Base-by-base conservation (phyloP, 1,140 invertebrate genomes). In the Bemisia tabaci region DNA sequence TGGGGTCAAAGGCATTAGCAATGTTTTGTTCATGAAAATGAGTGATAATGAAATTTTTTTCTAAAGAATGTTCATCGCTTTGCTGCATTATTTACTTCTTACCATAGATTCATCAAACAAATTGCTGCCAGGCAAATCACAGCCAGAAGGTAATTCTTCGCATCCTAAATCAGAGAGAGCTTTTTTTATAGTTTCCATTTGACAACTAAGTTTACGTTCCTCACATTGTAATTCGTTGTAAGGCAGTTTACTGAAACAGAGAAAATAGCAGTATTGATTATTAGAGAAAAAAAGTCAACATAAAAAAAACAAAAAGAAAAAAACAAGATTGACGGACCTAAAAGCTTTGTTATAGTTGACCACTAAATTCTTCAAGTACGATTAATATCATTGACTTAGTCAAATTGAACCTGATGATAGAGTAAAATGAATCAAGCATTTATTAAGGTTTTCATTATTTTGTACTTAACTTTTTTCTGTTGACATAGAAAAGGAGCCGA, bases 111-210 rank as follows among this genome's bases (percentile, higher is more conserved):
- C 33, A 48, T 48, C 33, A 48, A 48, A 9, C 5, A 48, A 48
- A 48, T 48, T 48, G 5, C 33, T 17, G 33, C 33, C 33, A 9
- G 33, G 33, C 27, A 88, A 75, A 70, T 92, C 90, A 74, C 90
- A 89, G 61, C 88, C 91, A n/a, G 85, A 85, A 26, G 91, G 91
- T 60, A 90, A 83, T 77, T 92, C 88, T 75, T 92, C 89, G 71
- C 90, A 91, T 33, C 91, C 91, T 2, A 93, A 80, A 74, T 91
- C 87, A 67, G 88, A 88, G 39, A 95, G 77, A n/a, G 91, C 88
- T 39, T 84, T 82, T 69, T 87, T 84, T 65, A 95, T 91, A 69
- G 92, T 82, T 70, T 93, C 89, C 2, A 86, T 84, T 74, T 94
- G 86, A 68, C 85, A 85, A 39, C 86, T 82, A 72, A 91, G 84